Evolutionary conservation across 1,140 invertebrate genomes (phyloP), one percentile per base, ranked within the genome.

Genomic region (Neodiprion fabricii): DNA sequence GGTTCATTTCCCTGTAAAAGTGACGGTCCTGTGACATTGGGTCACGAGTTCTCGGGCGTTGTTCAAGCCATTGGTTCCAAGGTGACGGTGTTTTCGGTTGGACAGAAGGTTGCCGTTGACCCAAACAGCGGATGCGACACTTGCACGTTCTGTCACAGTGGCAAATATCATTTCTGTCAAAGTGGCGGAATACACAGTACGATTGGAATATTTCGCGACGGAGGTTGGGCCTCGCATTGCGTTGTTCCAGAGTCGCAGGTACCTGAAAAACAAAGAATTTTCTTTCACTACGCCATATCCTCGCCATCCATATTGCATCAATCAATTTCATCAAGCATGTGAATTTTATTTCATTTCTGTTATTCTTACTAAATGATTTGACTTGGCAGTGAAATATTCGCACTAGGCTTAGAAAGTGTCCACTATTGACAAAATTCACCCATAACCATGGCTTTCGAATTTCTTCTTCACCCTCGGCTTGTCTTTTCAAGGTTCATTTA

Each of bases 21-120:
- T n/a, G 84, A 88, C 47, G 86, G 81, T 0, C 87, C 89, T 0
- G 79, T 93, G 5, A 90, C 90, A 1, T 82, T 94, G 14, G 94
- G 94, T 0, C 94, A 95, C 79, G 94, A 95, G 84, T 94, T 94
- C 79, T 90, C 90, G 71, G 94, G 94, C 0, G 87, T 86, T 0
- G 86, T 95, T 0, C 82, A 89, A 28, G 88, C 90, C 9, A 83
- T 92, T 4, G 94, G 94, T 5, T 79, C 85, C 17, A 81, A 83
- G 1, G 91, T 92, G 0, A 91, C 84, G 4, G 84, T 84, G 28
- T 89, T 95, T 61, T 91, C 92, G 84, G 80, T 89, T 12, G 93
- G 93, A 7, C 91, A 94, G 77, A 90, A 87, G 73, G 92, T 94
- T 1, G 90, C 89, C 3, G 90, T 94, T 0, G 92, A 94, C 82